These are phyloP conservation scores for Anguilla japonica DNA, from an alignment of 2,113 vertebrate genomes.

Conservation along the genomic window DNA sequence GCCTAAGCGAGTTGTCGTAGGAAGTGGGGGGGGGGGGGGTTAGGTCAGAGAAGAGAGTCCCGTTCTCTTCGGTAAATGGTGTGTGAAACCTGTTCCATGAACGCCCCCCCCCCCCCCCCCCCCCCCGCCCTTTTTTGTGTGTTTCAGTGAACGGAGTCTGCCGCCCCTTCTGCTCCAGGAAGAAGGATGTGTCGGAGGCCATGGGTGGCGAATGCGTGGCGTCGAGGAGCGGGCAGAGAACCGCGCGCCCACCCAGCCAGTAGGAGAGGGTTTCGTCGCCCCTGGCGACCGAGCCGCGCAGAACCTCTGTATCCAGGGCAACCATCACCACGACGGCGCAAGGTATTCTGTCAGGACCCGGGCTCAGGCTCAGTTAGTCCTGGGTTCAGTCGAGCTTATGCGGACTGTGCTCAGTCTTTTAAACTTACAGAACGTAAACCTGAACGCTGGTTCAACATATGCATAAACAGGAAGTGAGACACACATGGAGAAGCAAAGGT, in stretches of 20 bases:
- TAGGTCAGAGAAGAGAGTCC: slow-evolving; percentile 21
- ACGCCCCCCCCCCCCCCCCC: neutral
- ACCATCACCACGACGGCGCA: slow-evolving; percentile 67
- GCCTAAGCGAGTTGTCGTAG: slow-evolving; percentile 32
- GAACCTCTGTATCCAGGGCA: slow-evolving; percentile 65
- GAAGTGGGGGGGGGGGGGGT: slow-evolving; percentile 5
- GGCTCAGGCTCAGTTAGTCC: neutral
- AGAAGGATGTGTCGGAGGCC: slow-evolving; percentile 70
- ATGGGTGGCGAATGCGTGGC: slow-evolving; percentile 63
- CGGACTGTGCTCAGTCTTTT: neutral
- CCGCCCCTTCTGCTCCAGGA: slow-evolving; percentile 73
- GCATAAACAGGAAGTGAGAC: neutral
- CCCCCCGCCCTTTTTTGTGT: slow-evolving; percentile 26
- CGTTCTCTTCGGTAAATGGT: slow-evolving; percentile 2
- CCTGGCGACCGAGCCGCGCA: slow-evolving; percentile 70
- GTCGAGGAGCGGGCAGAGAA: slow-evolving; percentile 74
- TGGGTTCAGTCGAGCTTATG: neutral
- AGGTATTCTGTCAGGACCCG: slow-evolving; percentile 66
- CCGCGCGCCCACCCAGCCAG: slow-evolving; percentile 65
- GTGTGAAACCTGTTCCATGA: neutral
- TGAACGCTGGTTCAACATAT: neutral
- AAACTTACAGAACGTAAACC: neutral
- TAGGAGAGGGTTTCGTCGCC: slow-evolving; percentile 67
- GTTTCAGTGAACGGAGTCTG: slow-evolving; percentile 73
- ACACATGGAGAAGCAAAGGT: neutral